Evolutionary conservation across 1,140 invertebrate species (phyloP), one percentile per base, ranked within the genome.

Genomic region (Drosophila micromelanica): DNA sequence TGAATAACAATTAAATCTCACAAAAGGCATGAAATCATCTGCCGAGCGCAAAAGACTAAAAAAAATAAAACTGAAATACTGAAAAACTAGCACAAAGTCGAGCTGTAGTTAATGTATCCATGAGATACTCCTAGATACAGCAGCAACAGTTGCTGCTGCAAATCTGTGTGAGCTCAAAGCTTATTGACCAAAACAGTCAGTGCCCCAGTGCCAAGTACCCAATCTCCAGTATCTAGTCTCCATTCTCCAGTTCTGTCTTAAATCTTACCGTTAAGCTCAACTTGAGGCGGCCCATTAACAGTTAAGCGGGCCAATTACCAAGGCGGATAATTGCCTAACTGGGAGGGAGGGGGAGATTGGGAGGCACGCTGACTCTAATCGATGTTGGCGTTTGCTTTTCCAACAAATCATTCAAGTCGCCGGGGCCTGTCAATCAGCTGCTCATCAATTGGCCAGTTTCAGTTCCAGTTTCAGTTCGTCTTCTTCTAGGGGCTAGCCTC

Each of bases 1-100:
- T 87, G 82, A 87, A 87, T 87, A 87, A 87, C 82, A 87, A 87
- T 87, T 89, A 87, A 87, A 87, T 87, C 82, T 87, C 51, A 74
- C 72, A 69, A 89, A 89, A 84, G 87, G 84, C 84, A 87, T 87
- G 82, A 87, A 87, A 89, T 89, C 82, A 87, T 87, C 82, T 79
- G 84, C 82, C 84, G 62, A 65, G 59, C 65, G 65, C 57, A 63
- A 75, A 46, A 73, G 45, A 73, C 70, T 68, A 71, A 49, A 51
- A 15, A 49, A 38, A 62, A 45, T 70, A 68, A 42, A 86, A 51
- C 43, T 61, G 42, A 42, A 48, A 64, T 27, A 38, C 13, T 46
- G 3, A 38, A 55, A 68, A 73, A 62, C 54, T 59, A 60, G 59
- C 64, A 64, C 51, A 75, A 75, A 63, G 54, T 48, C 38, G 64